phyloP scores from a whole-genome alignment of 2,888 invertebrate species.

The Coenonympha glycerion region DNA sequence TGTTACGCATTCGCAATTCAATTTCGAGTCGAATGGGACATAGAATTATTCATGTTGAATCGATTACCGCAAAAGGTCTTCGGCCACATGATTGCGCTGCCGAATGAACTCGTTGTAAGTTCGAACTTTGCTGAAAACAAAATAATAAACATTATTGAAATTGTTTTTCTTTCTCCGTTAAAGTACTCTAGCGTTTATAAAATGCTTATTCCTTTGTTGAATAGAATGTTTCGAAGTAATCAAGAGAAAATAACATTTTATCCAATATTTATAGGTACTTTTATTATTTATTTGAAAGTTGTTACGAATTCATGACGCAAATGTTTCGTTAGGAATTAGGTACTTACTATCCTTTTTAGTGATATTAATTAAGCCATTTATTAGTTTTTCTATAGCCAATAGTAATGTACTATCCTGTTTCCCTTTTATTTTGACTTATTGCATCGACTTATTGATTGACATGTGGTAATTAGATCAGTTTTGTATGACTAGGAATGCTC shows the following conservation, averaged over 20 bases:
- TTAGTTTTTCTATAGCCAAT: too few relatives aligned
- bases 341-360: too few relatives aligned
- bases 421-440: too few relatives aligned
- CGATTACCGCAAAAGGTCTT: conserved; percentile 28
- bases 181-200: neutral
- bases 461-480: too few relatives aligned
- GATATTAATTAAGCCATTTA: too few relatives aligned
- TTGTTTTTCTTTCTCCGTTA: neutral
- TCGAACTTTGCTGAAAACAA: conserved; percentile 8
- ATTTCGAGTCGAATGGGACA: conserved; percentile 28
- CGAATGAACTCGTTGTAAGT: conserved; percentile 14
- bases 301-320: neutral
- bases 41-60: conserved; percentile 33
- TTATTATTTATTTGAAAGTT: conserved; percentile 1
- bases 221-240: conserved; percentile 4
- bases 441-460: too few relatives aligned
- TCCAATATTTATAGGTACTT: neutral
- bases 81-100: conserved; percentile 23
- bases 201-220: neutral
- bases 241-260: conserved; percentile 1
- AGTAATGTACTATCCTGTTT: too few relatives aligned
- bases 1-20: conserved; percentile 29
- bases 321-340: too few relatives aligned
- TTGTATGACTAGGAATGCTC: too few relatives aligned
- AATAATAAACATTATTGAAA: conserved; percentile 11